Base-by-base conservation (phyloP, 2,888 invertebrate genomes). In the Liopterus haemorrhoidalis region DNA sequence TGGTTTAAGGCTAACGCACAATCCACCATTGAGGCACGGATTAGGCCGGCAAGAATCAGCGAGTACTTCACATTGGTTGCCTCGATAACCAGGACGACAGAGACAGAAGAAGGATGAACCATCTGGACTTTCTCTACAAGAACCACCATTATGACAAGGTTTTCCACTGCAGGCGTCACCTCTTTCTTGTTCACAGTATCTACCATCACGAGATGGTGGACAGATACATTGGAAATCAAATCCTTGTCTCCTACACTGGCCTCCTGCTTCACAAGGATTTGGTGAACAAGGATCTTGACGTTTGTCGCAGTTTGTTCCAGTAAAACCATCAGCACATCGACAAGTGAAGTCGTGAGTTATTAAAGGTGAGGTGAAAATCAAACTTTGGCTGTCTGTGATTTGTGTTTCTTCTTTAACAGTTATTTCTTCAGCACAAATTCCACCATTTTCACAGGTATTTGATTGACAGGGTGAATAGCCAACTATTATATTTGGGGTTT, bases 21-120 rank as follows among this genome's bases (percentile, higher is more conserved):
- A 75, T 20, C 94, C 94, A 18, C 90, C 92, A 63, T 91, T 76
- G 49, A 88, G 70, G 59, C 95, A 95, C n/a, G 93, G 94, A 66
- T 93, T 92, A 1, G 91, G 89, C 48, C 91, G 75, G 61, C 95
- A 96, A 0, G 89, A 88, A 63, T 93, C 91, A 0, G 89, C 84
- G 2, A 86, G 73, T 14, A 83, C 81, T 70, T 94, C 92, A 64
- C 95, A 96, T 54, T 85, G 83, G 64, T 86, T 87, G 2, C 96
- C 95, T 8, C 89, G 78, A 65, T 89, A 95, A 1, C 93, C 93
- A 2, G 90, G 86, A 2, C 91, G 79, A 63, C 95, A 96, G 1
- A 90, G 71, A 59, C 95, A 96, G 68, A 90, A 91, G 76, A 87
- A 94, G 20, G 87, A 85, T 19, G 85, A 85, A 33, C 86, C 85